Base-by-base conservation (phyloP, 2,888 invertebrate species). In the Tachina lurida region DNA sequence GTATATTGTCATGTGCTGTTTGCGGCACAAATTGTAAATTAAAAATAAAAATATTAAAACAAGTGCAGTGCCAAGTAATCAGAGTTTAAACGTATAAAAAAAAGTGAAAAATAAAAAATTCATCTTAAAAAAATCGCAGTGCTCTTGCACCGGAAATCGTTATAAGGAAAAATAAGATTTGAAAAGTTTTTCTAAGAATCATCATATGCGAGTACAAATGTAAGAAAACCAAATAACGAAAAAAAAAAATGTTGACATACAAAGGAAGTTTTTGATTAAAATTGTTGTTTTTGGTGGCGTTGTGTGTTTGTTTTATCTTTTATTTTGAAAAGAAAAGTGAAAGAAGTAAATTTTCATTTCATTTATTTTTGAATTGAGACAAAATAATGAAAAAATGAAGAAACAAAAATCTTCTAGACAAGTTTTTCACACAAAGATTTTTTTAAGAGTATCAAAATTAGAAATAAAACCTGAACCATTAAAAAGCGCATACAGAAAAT, bases 141-240 rank as follows among this genome's bases (percentile, higher is more conserved):
- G 74, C 54, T 31, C 31, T 31, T 75, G 77, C 81, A 74, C 84
- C 87, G 87, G 87, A 87, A 84, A 84, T 87, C 79, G 70, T 83
- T 77, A 73, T 65, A 83, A 52, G 68, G 52, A 67, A 49, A 67
- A 67, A 67, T n/a, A 39, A 22, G 5, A 13, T 49, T 58, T 65
- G 22, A 73, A 73, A 63, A n/a, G 12, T 58, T 63, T 74, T 81
- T 74, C 77, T 58, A 31, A 73, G 80, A 79, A 83, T 63, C 67
- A 39, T 43, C 79, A 54, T 68, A 10, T 52, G 60, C 41, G 7
- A 1, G 8, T 15, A 73, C 52, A 85, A 84, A 76, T 83, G 87
- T 87, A 88, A 87, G 87, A 89, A 89, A 84, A 17, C 15, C 84
- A 17, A 15, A 10, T 83, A 17, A n/a, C n/a, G n/a, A 15, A 70